Evolutionary conservation across 1,140 invertebrate genomes (phyloP), one percentile per base, ranked within the genome.

Genomic region (Capitella teleta): DNA sequence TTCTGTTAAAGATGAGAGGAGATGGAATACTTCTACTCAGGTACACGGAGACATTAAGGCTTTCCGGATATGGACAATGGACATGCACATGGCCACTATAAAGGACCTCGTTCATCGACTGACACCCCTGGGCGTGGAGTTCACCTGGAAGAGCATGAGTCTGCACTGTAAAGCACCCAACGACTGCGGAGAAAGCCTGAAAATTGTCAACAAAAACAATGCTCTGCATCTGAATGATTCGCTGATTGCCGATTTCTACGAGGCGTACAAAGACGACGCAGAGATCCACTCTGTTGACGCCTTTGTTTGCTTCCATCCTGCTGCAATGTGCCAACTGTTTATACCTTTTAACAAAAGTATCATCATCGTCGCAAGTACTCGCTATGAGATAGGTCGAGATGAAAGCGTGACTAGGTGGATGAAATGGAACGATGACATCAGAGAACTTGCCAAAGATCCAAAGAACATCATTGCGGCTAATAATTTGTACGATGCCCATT

Each of bases 251-350:
- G 36, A 53, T 19, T 54, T 54, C 41, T 56, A 43, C 36, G 19
- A 44, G 12, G 47, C 25, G 14, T 56, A 56, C 34, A 45, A 49
- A 21, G 26, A 43, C 36, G 37, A 45, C 25, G 24, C 46, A 6
- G 36, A 48, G 19, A 54, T 56, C 28, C n/a, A 49, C 19, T 30
- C 25, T 32, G 54, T 56, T 3, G 44, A 38, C 16, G 12, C 52
- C 0, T 41, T 56, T 18, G 47, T 56, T 10, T 56, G 55, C 36
- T 50, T 52, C 37, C 46, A 54, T 32, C 49, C 49, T 14, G 42
- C 47, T 30, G 16, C 49, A 18, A 51, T 51, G 49, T 51, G 49
- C 37, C 41, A 51, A 26, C 26, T 34, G 12, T 51, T 46, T 30
- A 10, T 28, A 14, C 41, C 41, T 4, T 51, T 51, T 30, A 46